Conservation (phyloP, 2,113 vertebrate species). For the Actenoides lindsayi region DNA sequence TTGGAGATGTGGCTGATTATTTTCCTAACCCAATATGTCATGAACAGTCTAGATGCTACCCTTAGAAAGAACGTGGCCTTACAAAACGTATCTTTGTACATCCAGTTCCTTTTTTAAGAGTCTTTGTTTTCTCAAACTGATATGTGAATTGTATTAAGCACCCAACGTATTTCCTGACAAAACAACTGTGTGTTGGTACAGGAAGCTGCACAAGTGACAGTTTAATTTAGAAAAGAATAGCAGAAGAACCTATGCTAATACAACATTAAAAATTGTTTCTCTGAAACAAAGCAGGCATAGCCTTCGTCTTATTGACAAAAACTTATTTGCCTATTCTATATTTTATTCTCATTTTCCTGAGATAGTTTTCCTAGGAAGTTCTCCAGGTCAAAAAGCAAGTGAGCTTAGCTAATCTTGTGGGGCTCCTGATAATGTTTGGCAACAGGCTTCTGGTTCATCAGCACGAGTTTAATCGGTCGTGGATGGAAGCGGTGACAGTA, state of each 20-base stretch:
- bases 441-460: background rate
- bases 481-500: background rate
- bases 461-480: background rate
- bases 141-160: slow-evolving; percentile 1
- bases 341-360: background rate
- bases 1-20: slow-evolving; percentile 13
- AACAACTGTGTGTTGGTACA: background rate
- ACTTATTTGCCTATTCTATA: background rate
- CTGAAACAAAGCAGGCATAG: background rate
- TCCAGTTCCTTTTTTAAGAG: background rate
- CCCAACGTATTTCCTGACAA: background rate
- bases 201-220: slow-evolving; percentile 2
- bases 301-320: background rate
- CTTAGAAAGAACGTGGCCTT: slow-evolving; percentile 40
- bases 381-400: background rate
- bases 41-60: background rate
- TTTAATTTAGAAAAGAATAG: slow-evolving; percentile 26
- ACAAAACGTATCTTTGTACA: background rate
- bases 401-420: background rate
- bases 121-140: slow-evolving; percentile 4
- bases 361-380: background rate
- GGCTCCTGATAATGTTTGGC: background rate
- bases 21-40: background rate
- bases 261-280: background rate
- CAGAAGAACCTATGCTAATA: background rate